Percentiles rank a stretch among this genome's conserved stretches.
phyloP scores from a whole-genome alignment of 2,797 vertebrate species.

The Coccyzus lansbergi region DNA sequence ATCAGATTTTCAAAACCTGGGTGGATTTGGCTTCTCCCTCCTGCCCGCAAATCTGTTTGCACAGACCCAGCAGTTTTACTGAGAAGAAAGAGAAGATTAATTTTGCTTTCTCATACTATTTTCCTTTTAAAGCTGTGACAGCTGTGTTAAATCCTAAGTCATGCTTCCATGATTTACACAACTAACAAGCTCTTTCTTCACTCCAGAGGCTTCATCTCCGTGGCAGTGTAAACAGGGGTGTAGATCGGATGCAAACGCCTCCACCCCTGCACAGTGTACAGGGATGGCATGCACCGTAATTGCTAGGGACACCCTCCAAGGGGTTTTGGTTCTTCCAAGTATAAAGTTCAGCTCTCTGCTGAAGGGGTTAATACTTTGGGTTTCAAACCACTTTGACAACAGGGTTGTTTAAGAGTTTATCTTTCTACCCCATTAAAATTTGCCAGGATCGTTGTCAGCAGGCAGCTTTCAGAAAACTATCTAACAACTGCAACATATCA shows the following conservation, averaged over 20 bases:
- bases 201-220: background rate
- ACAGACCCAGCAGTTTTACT: background rate
- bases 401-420: background rate
- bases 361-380: background rate
- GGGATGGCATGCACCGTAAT: conserved; percentile 13
- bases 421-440: background rate
- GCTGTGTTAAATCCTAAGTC: background rate
- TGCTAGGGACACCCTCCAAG: background rate
- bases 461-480: background rate
- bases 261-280: background rate
- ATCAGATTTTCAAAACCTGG: background rate
- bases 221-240: conserved; percentile 37
- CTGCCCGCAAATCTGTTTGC: background rate
- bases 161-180: background rate
- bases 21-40: background rate
- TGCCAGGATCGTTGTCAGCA: background rate
- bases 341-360: background rate
- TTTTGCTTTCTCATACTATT: background rate
- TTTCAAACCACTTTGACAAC: background rate
- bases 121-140: background rate
- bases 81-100: background rate
- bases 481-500: background rate
- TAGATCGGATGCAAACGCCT: background rate
- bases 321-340: background rate
- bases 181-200: background rate